Evolutionary conservation across 2,888 invertebrate species (phyloP).

Genomic region (Drosophila dives): DNA sequence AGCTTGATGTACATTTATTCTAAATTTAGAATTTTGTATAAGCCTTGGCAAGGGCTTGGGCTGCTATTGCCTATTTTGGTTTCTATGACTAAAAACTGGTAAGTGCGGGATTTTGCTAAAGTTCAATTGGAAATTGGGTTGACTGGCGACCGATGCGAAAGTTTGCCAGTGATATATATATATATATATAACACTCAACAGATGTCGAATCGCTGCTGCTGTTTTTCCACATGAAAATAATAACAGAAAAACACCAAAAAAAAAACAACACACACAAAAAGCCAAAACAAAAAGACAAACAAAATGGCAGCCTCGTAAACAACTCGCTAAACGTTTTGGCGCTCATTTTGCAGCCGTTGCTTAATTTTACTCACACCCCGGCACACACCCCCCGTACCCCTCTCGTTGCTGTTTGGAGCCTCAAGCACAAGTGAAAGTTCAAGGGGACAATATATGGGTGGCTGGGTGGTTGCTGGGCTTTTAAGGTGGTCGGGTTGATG

Average conservation of each 20-base stretch:
- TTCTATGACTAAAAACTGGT: neutral
- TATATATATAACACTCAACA: slow-evolving; percentile 51
- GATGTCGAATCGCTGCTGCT: slow-evolving; percentile 50
- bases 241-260: slow-evolving; percentile 9
- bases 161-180: neutral
- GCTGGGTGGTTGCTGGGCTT: slow-evolving; percentile 5
- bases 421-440: slow-evolving; percentile 71
- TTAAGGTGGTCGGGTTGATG: slow-evolving; percentile 10
- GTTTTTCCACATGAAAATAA: slow-evolving; percentile 38
- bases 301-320: slow-evolving; percentile 73
- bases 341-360: slow-evolving; percentile 76
- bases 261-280: too few species aligned
- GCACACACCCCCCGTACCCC: too few species aligned
- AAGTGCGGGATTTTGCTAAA: slow-evolving; percentile 14
- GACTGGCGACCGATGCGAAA: slow-evolving; percentile 30
- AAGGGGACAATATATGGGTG: slow-evolving; percentile 58
- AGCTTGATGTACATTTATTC: neutral
- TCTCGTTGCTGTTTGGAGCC: slow-evolving; percentile 42
- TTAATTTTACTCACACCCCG: slow-evolving; percentile 56
- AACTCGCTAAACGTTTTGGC: slow-evolving; percentile 77
- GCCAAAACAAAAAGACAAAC: slow-evolving; percentile 25
- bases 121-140: slow-evolving; percentile 56
- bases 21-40: slow-evolving; percentile 19
- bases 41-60: slow-evolving; percentile 17
- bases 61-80: slow-evolving; percentile 28